Evolutionary conservation across 2,113 vertebrate species (phyloP), one percentile per base, ranked within the genome.

Genomic region (Siphamia tubifer): DNA sequence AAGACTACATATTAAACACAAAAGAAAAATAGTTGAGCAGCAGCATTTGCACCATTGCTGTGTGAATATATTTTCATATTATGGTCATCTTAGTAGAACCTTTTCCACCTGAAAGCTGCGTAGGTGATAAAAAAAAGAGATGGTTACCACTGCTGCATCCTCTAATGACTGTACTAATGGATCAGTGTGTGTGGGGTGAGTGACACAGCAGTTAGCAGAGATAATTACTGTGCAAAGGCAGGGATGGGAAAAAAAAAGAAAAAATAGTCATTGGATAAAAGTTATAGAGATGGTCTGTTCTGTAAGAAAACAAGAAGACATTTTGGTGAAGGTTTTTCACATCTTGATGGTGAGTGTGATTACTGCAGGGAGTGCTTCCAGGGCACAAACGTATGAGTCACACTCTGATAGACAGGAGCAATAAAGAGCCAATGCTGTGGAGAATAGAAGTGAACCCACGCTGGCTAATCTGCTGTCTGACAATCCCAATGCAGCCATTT

Each of bases 331-430:
- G 45, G 61, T 66, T 72, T 78, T 35, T 7, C 43, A 79, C n/a
- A n/a, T n/a, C n/a, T n/a, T n/a, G 58, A 38, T 44, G 45, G 78
- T 74, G 64, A 66, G 45, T 47, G 39, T 24, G 11, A 57, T 52
- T 68, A 51, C 45, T 69, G 56, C 74, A 75, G 75, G 52, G 20
- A 57, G 57, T 17, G 27, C 55, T 74, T 17, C 39, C 32, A 36
- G 62, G 35, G 48, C 32, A 72, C 54, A 65, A 53, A 61, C 47
- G 57, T 45, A 81, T 77, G 79, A 83, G 77, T 85, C 87, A 81
- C 49, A 60, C 45, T 21, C 51, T 53, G 68, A 84, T 35, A 54
- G 48, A 65, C 35, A 38, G 20, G 74, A 32, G 70, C 57, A 74
- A 65, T 78, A 42, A 68, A 74, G 61, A 15, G 28, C 49, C 30